A percentile compares a stretch with the other conserved stretches of the same genome.
Evolutionary conservation across 2,797 vertebrate species (phyloP).

Genomic region (Pseudomugil gertrudae): DNA sequence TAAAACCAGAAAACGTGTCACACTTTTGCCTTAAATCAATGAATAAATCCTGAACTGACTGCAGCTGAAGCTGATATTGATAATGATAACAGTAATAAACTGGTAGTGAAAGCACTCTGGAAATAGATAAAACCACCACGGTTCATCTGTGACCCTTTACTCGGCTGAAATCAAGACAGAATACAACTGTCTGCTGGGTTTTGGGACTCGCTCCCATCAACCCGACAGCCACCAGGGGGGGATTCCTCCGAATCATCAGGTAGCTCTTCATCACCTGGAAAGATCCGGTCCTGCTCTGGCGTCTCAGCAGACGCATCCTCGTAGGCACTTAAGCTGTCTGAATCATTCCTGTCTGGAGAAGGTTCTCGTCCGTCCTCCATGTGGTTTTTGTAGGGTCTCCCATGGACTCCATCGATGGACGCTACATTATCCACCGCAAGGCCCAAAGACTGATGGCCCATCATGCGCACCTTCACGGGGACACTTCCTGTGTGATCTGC

Average conservation of each 20-base stretch:
- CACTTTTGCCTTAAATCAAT: neutral
- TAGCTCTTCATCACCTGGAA: constrained; percentile 57
- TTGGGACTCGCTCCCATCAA: neutral
- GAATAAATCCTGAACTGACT: neutral
- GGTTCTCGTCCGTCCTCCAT: constrained; percentile 18
- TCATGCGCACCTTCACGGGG: constrained; percentile 38
- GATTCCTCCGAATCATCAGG: constrained; percentile 35
- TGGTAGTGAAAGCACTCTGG: constrained; percentile 15
- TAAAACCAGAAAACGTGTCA: constrained; percentile 6
- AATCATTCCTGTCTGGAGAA: constrained; percentile 65
- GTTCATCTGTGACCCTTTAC: constrained; percentile 1
- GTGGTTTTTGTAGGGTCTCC: constrained; percentile 43
- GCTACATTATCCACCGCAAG: constrained; percentile 44
- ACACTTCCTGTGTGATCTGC: constrained; percentile 10
- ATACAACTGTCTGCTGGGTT: constrained; percentile 59
- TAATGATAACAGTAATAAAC: constrained; percentile 6
- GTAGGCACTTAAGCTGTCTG: constrained; percentile 75
- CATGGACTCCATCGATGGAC: constrained; percentile 59
- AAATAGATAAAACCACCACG: constrained; percentile 4
- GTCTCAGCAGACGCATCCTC: constrained; percentile 73
- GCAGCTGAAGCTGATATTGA: neutral
- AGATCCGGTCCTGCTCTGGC: constrained; percentile 62
- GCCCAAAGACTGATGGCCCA: constrained; percentile 45
- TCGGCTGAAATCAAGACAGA: constrained; percentile 70
- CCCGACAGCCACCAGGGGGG: neutral